Conservation (phyloP, 1,140 invertebrate species). For the Drosophila obscura region DNA sequence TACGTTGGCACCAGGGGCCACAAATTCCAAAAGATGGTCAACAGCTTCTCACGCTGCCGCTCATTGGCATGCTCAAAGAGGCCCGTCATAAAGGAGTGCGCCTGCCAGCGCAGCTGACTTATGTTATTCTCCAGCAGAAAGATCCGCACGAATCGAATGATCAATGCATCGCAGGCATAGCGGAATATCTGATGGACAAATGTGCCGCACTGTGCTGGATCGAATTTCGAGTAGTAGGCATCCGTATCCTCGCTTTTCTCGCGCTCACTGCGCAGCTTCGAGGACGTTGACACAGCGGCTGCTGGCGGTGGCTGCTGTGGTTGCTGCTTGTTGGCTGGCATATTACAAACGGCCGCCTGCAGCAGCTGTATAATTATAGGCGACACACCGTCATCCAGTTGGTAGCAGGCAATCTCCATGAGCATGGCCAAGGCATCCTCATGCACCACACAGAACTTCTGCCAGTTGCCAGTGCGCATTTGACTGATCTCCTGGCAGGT, state of each 20-base stretch:
- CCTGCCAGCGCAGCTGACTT: constrained; percentile 96
- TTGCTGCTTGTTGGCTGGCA: constrained; percentile 38
- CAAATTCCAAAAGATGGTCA: constrained; percentile 94
- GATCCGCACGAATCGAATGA: constrained; percentile 93
- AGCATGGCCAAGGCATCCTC: constrained; percentile 91
- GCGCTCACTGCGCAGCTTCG: constrained; percentile 85
- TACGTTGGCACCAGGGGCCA: constrained; percentile 96
- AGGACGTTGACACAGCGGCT: constrained; percentile 12
- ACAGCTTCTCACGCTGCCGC: constrained; percentile 90
- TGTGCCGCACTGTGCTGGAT: constrained; percentile 88
- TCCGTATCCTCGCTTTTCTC: constrained; percentile 89
- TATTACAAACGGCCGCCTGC: constrained; percentile 92
- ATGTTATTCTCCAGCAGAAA: constrained; percentile 97
- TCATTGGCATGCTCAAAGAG: constrained; percentile 93
- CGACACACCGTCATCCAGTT: constrained; percentile 96
- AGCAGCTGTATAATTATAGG: constrained; percentile 95
- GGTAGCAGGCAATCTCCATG: constrained; percentile 89
- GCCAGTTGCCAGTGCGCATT: constrained; percentile 97
- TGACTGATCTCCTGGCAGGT: constrained; percentile 96
- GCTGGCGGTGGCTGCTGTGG: constrained; percentile 58
- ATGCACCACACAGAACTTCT: constrained; percentile 93
- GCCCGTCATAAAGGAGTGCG: constrained; percentile 93
- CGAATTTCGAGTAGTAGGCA: constrained; percentile 87
- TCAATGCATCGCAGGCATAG: constrained; percentile 87
- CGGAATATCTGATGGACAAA: constrained; percentile 90